Percentiles rank a stretch among this genome's conserved stretches.
Evolutionary conservation across 2,113 vertebrate genomes (phyloP).

Genomic region (Oplegnathus fasciatus): DNA sequence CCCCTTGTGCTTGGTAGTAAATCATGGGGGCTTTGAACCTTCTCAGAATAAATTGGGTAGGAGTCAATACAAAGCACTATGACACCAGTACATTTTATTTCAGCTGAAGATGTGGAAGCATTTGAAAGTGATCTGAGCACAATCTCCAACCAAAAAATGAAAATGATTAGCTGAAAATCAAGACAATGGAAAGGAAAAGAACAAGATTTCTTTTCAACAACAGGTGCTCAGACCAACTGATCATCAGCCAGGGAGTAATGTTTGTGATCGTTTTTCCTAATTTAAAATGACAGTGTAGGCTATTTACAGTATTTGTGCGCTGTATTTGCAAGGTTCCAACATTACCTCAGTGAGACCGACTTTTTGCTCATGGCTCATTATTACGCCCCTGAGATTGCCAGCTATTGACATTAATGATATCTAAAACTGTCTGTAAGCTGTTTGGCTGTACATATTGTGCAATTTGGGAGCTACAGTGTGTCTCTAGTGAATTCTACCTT

Average conservation of each 20-base stretch:
- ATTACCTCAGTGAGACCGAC: slow-evolving; percentile 25
- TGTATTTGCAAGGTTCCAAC: slow-evolving; percentile 29
- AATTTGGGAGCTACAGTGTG: slow-evolving; percentile 23
- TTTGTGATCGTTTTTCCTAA: slow-evolving; percentile 37
- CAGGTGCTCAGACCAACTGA: slow-evolving; percentile 36
- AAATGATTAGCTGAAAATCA: slow-evolving; percentile 14
- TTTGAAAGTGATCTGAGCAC: slow-evolving; percentile 28
- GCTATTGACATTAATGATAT: slow-evolving; percentile 60
- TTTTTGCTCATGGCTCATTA: slow-evolving; percentile 64
- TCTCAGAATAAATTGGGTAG: slow-evolving; percentile 22
- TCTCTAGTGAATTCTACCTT: slow-evolving; percentile 42
- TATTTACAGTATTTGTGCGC: slow-evolving; percentile 36
- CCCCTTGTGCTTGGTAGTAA: slow-evolving; percentile 1
- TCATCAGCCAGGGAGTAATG: slow-evolving; percentile 3
- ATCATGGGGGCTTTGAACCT: slow-evolving; percentile 11
- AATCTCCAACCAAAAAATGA: not conserved
- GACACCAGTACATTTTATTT: slow-evolving; percentile 21
- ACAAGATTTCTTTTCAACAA: slow-evolving; percentile 1
- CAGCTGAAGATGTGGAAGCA: slow-evolving; percentile 22
- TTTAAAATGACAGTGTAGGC: slow-evolving; percentile 46
- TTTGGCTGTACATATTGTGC: slow-evolving; percentile 43
- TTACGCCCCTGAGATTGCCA: slow-evolving; percentile 43
- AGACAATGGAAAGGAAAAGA: slow-evolving; percentile 1
- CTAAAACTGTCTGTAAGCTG: slow-evolving; percentile 51
- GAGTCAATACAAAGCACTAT: slow-evolving; percentile 11